Percentiles rank a stretch among this genome's conserved stretches.
These are phyloP conservation scores for Oceanodroma tethys DNA, from an alignment of 2,113 vertebrate genomes.

Conservation along the genomic window DNA sequence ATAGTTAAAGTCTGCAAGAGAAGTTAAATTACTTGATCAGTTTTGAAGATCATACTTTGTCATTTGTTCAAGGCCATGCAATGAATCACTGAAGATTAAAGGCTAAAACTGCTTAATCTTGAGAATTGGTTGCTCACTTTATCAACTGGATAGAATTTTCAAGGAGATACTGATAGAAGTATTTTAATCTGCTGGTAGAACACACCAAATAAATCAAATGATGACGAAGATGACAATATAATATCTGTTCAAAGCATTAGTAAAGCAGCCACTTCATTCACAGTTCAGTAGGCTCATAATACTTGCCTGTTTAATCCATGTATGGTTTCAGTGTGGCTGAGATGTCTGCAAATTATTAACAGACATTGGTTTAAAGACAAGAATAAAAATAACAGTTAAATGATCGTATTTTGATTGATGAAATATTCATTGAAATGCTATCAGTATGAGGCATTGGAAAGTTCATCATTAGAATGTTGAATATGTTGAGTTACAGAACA, in stretches of 20 bases:
- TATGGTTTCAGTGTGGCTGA: not conserved
- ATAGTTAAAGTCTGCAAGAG: not conserved
- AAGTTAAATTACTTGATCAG: not conserved
- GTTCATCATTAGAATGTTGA: not conserved
- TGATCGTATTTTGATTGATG: not conserved
- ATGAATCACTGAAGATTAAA: not conserved
- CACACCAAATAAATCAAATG: not conserved
- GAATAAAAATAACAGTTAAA: conserved; percentile 1
- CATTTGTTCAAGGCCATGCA: not conserved
- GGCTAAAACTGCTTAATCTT: not conserved
- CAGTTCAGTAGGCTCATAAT: not conserved
- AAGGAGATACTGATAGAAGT: not conserved
- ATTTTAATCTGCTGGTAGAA: conserved; percentile 20
- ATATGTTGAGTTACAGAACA: not conserved
- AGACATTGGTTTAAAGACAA: not conserved
- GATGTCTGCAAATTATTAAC: not conserved
- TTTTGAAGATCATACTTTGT: not conserved
- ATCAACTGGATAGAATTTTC: not conserved
- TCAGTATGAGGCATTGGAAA: not conserved
- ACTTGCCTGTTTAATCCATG: not conserved
- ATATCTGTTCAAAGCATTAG: not conserved
- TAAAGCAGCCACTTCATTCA: not conserved
- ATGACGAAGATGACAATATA: not conserved
- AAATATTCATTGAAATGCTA: conserved; percentile 21
- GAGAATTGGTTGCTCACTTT: not conserved